Percentiles rank a stretch among this genome's conserved stretches.
Evolutionary conservation across 2,113 vertebrate species (phyloP).

Genomic region (Pelecanoides urinatrix): DNA sequence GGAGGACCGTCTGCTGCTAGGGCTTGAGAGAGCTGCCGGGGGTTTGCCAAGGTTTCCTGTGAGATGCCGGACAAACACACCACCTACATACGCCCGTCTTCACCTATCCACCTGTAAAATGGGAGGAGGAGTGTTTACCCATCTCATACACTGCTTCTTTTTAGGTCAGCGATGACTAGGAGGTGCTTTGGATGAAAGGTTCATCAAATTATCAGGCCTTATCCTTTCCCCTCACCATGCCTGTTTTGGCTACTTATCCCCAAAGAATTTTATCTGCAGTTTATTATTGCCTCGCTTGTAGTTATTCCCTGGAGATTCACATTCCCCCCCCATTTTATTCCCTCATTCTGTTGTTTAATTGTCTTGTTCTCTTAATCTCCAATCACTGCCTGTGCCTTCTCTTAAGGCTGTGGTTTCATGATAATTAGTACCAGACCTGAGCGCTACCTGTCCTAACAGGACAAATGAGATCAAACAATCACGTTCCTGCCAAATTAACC

Average conservation of each 20-base stretch:
- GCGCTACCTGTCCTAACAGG: not conserved
- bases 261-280: not conserved
- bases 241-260: not conserved
- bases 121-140: not conserved
- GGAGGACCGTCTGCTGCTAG: accelerated
- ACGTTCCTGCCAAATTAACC: not conserved
- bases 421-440: not conserved
- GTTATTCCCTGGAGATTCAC: not conserved
- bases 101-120: not conserved
- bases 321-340: not conserved
- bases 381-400: not conserved
- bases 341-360: not conserved
- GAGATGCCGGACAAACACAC: not conserved
- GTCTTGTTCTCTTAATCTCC: not conserved
- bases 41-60: not conserved
- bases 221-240: not conserved
- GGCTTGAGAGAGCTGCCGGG: not conserved
- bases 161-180: not conserved
- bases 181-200: not conserved
- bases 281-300: not conserved
- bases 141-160: not conserved
- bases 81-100: not conserved
- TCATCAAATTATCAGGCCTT: not conserved
- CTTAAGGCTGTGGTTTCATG: not conserved
- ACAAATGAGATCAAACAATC: not conserved